Conservation (phyloP, 2,113 vertebrate species). For the Pelmatolapia mariae region DNA sequence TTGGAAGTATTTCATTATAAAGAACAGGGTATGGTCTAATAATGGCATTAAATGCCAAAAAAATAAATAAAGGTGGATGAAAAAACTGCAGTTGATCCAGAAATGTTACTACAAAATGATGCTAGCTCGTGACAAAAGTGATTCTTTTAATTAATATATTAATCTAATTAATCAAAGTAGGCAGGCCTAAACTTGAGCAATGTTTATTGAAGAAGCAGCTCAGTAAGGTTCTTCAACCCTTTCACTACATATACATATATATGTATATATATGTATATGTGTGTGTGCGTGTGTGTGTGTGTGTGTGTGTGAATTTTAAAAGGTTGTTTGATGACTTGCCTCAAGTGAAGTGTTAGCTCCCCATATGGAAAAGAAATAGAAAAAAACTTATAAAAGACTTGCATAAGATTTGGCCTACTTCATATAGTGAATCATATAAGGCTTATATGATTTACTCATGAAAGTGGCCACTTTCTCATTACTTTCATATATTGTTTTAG, state of each 20-base stretch:
- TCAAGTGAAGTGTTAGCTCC: background rate
- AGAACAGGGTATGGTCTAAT: background rate
- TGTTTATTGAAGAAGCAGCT: background rate
- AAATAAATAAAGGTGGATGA: background rate
- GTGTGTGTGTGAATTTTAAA: background rate
- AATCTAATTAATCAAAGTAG: background rate
- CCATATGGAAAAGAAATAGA: no score
- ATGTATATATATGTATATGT: fast-evolving
- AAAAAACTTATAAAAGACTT: no score
- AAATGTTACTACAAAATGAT: background rate
- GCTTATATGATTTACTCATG: no score
- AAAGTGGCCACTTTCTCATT: no score
- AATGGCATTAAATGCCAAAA: background rate
- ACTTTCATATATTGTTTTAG: no score
- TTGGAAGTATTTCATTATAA: background rate
- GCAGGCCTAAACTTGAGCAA: background rate
- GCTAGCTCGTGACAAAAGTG: background rate
- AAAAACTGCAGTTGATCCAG: background rate
- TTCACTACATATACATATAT: background rate
- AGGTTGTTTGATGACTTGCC: background rate
- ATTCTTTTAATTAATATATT: background rate
- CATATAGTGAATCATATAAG: no score
- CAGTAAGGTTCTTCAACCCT: background rate
- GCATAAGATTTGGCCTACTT: no score
- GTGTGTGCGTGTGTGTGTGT: fast-evolving